Conservation (phyloP, 37 sponge, comb jelly and placozoan species). For the Aplysina aerophoba region DNA sequence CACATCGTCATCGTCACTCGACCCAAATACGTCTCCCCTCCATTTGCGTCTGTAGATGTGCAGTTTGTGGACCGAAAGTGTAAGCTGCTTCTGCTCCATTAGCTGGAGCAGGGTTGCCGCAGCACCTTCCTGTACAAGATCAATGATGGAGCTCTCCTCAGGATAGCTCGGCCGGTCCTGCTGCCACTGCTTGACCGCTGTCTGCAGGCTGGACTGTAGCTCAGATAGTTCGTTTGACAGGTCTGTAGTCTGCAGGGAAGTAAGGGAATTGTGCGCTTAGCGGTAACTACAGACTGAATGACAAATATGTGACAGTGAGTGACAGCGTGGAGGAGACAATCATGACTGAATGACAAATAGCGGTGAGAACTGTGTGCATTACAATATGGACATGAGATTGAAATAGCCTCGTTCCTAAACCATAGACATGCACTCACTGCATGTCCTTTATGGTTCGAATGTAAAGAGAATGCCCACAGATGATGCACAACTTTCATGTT, state of each 20-base stretch:
- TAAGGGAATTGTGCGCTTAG: background rate
- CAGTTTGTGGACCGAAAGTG: conserved; percentile 53
- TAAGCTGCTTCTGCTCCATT: conserved; percentile 42
- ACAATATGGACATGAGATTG: too few relatives aligned
- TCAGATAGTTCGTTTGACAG: conserved; percentile 58
- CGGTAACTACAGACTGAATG: too few relatives aligned
- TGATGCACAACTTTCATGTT: too few relatives aligned
- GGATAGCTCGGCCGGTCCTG: conserved; percentile 12
- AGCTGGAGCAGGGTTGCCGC: background rate
- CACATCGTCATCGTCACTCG: conserved; percentile 60
- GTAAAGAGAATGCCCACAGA: too few relatives aligned
- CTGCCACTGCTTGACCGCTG: conserved; percentile 34
- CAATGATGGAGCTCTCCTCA: background rate
- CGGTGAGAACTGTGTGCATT: too few relatives aligned
- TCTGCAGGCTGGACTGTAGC: background rate
- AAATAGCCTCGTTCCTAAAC: too few relatives aligned
- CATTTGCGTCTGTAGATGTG: conserved; percentile 51
- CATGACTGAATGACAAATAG: too few relatives aligned
- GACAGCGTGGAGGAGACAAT: too few relatives aligned
- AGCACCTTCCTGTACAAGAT: background rate
- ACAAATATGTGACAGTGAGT: too few relatives aligned
- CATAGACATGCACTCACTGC: too few relatives aligned
- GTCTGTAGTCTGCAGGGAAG: conserved; percentile 43
- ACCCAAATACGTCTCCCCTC: conserved; percentile 58
- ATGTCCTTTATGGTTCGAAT: too few relatives aligned